Conservation (phyloP, 2,797 vertebrate genomes). For the Decapterus maruadsi region DNA sequence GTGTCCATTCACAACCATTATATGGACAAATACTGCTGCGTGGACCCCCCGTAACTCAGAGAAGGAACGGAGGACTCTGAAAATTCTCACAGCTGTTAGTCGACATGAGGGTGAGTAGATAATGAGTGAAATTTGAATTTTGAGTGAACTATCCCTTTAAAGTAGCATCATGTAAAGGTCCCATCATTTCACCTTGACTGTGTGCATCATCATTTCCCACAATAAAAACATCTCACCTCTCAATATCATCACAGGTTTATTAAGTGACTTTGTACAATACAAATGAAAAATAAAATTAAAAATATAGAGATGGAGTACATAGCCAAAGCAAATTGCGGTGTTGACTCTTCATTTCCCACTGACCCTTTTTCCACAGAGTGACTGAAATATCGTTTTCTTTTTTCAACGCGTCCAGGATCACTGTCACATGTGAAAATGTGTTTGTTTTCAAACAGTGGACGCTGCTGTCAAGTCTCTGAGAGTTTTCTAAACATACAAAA, state of each 20-base stretch:
- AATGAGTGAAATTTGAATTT: too few species aligned
- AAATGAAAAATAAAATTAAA: constrained; percentile 98
- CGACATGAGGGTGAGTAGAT: too few species aligned
- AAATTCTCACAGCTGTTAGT: too few species aligned
- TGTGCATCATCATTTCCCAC: not conserved
- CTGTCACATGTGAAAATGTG: constrained; percentile 49
- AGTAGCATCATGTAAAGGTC: not conserved
- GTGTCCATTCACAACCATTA: too few species aligned
- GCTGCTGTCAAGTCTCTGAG: constrained; percentile 80
- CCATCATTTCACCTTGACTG: not conserved
- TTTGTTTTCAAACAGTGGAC: constrained; percentile 41
- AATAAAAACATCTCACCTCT: constrained; percentile 53
- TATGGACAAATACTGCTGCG: too few species aligned
- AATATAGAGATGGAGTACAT: constrained; percentile 97
- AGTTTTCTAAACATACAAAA: constrained; percentile 90
- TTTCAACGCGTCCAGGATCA: constrained; percentile 38
- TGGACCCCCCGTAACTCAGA: too few species aligned
- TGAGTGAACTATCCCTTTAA: too few species aligned
- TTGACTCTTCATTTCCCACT: constrained; percentile 87
- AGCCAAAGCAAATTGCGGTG: constrained; percentile 93
- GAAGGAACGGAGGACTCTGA: too few species aligned
- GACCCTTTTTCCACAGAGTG: constrained; percentile 83
- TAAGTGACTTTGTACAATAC: constrained; percentile 99
- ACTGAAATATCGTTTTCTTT: constrained; percentile 82
- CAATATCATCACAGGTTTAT: constrained; percentile 96